Evolutionary conservation across 2,797 vertebrate species (phyloP).

Genomic region (Channa striata): DNA sequence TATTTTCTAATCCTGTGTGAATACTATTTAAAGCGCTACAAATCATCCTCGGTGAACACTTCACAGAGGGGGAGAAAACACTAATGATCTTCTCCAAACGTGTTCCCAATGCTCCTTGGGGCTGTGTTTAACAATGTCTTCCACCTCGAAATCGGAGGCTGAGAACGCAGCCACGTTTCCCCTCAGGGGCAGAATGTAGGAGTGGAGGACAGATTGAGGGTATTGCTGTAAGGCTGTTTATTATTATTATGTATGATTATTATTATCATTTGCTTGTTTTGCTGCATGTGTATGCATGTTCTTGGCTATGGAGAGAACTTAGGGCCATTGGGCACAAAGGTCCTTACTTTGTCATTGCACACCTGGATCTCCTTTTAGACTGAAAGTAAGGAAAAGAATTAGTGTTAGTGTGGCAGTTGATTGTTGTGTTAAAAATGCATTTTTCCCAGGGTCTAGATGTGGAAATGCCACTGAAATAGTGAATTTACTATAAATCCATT

Average conservation of each 20-base stretch:
- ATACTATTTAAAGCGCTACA: slow-evolving; percentile 14
- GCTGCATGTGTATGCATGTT: neutral
- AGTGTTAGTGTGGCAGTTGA: neutral
- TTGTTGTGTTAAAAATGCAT: no score
- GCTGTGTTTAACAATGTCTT: slow-evolving; percentile 61
- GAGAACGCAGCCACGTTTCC: neutral
- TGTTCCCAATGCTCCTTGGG: slow-evolving; percentile 29
- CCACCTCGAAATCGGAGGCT: slow-evolving; percentile 45
- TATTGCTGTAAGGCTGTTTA: neutral
- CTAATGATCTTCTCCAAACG: slow-evolving; percentile 37
- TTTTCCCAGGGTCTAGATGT: no score
- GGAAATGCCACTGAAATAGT: no score
- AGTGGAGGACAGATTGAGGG: slow-evolving; percentile 28
- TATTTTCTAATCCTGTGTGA: slow-evolving; percentile 14
- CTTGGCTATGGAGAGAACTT: slow-evolving; percentile 16
- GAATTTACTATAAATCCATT: no score
- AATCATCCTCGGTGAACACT: slow-evolving; percentile 30
- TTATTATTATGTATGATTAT: no score
- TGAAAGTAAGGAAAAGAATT: neutral
- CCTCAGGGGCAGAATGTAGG: slow-evolving; percentile 16
- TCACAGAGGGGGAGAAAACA: slow-evolving; percentile 9
- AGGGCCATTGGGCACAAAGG: slow-evolving; percentile 1
- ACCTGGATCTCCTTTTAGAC: neutral
- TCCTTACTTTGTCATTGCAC: slow-evolving; percentile 11
- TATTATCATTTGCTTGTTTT: neutral